Conservation (phyloP, 1,140 invertebrate species). For the Drusus annulatus region DNA sequence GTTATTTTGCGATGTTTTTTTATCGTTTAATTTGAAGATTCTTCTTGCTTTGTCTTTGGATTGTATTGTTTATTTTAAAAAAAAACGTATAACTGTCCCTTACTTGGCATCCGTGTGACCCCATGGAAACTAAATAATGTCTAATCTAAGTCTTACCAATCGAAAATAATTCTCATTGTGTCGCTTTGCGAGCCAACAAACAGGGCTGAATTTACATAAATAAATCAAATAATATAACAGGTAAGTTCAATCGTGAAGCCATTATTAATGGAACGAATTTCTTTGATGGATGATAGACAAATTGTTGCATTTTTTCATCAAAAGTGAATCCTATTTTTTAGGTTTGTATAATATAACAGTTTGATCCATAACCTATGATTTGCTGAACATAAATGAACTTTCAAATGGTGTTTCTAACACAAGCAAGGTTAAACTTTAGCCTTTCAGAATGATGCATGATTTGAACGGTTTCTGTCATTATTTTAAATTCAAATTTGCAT, state of each 20-base stretch:
- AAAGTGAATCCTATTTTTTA: neutral
- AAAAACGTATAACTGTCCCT: no score
- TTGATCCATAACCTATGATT: slow-evolving; percentile 16
- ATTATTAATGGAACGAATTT: neutral
- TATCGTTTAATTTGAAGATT: no score
- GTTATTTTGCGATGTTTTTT: no score
- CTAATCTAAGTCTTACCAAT: neutral
- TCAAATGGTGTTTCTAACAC: slow-evolving; percentile 2
- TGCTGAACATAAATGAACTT: neutral
- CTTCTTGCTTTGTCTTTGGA: no score
- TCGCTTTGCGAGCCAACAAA: neutral
- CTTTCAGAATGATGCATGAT: neutral
- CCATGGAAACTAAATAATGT: neutral
- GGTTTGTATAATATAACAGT: neutral
- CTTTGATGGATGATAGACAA: neutral
- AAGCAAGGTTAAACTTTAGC: slow-evolving; percentile 21
- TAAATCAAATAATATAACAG: no score
- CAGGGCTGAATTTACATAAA: neutral
- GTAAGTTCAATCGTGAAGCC: no score
- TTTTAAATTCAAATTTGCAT: no score
- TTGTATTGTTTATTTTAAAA: no score
- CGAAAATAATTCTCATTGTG: slow-evolving; percentile 4
- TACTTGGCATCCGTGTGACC: neutral
- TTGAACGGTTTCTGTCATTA: no score
- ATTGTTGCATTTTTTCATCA: slow-evolving; percentile 3